phyloP scores from a whole-genome alignment of 2,797 vertebrate species.

The Falco concolor region DNA sequence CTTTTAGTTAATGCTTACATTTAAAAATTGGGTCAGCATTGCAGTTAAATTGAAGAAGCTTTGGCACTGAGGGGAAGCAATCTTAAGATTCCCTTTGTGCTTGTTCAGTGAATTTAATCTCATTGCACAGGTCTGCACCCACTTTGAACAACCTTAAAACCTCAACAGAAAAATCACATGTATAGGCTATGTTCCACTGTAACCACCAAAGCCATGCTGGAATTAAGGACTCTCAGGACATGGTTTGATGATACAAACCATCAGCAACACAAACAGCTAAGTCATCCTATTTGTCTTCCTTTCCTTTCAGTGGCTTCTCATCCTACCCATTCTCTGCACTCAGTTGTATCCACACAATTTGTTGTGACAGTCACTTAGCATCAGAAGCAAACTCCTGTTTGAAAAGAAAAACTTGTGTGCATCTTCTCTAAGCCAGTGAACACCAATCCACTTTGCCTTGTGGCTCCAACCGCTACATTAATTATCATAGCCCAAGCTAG shows the following conservation, averaged over 20 bases:
- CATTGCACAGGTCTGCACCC: background rate
- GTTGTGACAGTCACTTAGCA: background rate
- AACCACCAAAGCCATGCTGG: background rate
- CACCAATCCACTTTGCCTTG: background rate
- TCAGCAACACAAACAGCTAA: background rate
- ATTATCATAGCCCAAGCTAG: background rate
- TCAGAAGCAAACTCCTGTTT: background rate
- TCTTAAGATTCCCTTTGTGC: background rate
- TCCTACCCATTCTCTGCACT: background rate
- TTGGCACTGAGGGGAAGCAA: background rate
- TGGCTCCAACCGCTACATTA: background rate
- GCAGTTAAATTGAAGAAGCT: background rate
- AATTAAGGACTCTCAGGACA: background rate
- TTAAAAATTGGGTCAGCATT: background rate
- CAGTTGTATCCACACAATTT: background rate
- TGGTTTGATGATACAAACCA: background rate
- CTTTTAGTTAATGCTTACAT: background rate
- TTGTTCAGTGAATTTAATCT: background rate
- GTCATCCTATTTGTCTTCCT: background rate
- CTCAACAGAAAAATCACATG: background rate
- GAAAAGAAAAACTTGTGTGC: background rate
- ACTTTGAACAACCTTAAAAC: background rate
- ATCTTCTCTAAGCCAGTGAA: background rate
- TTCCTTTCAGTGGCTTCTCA: background rate
- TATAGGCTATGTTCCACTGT: background rate